Percentiles rank a stretch among this genome's conserved stretches.
These are phyloP conservation scores for Nannospalax galili DNA, from an alignment of 2,113 vertebrate species.

Conservation along the genomic window DNA sequence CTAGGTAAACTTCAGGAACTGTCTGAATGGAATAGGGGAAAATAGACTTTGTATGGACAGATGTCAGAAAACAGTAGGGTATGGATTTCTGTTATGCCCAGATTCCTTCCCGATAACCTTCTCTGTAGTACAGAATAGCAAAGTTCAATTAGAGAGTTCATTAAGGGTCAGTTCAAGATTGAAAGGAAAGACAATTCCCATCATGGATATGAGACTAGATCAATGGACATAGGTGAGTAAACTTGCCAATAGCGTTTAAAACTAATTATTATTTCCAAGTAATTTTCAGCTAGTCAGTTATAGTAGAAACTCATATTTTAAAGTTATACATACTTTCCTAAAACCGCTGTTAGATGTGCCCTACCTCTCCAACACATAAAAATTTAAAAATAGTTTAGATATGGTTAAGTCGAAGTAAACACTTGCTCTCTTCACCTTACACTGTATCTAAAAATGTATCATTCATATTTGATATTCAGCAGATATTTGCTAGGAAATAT, in stretches of 20 bases:
- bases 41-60: not conserved
- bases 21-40: not conserved
- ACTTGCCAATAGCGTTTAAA: not conserved
- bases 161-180: not conserved
- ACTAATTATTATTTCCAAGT: not conserved
- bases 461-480: not conserved
- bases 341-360: not conserved
- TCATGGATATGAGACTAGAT: not conserved
- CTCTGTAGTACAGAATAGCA: not conserved
- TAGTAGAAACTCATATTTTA: not conserved
- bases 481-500: slow-evolving; percentile 29
- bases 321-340: not conserved
- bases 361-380: not conserved
- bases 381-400: not conserved
- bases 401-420: slow-evolving; percentile 46
- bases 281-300: not conserved
- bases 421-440: not conserved
- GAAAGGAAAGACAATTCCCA: not conserved
- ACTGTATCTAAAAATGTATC: not conserved
- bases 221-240: not conserved
- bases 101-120: slow-evolving; percentile 8
- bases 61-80: not conserved
- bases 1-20: not conserved
- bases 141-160: not conserved
- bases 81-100: not conserved